Percentiles rank a stretch among this genome's conserved stretches.
These are phyloP conservation scores for Arbacia lixula DNA, from an alignment of 53 echinoderm and acorn worm genomes.

Conservation along the genomic window DNA sequence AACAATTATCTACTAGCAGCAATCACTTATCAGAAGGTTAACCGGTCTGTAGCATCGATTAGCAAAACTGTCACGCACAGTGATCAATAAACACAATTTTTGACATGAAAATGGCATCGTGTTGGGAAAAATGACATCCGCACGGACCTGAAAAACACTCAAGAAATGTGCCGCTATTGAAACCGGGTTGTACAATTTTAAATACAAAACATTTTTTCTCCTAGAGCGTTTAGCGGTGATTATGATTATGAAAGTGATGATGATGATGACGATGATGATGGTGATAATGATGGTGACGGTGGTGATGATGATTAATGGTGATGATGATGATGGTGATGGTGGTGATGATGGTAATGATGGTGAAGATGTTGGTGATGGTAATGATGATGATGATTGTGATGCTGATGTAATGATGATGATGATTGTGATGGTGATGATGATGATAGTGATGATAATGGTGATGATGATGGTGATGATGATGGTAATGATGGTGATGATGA, in stretches of 20 bases:
- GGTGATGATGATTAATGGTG: slow-evolving; percentile 43
- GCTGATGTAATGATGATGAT: slow-evolving; percentile 4
- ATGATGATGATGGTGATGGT: slow-evolving; percentile 21
- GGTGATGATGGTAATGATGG: background rate
- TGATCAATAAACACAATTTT: too few species aligned
- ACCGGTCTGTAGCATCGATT: too few species aligned
- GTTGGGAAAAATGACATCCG: too few species aligned
- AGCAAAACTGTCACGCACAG: too few species aligned
- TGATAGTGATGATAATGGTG: slow-evolving; percentile 46
- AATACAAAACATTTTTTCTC: too few species aligned
- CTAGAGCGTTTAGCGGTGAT: too few species aligned
- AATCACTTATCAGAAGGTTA: too few species aligned
- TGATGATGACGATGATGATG: background rate
- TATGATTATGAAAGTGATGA: background rate
- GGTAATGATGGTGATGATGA: background rate
- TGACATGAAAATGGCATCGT: too few species aligned
- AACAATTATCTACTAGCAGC: too few species aligned
- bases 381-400: background rate
- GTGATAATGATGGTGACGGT: background rate
- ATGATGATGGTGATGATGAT: slow-evolving; percentile 39
- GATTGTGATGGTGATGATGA: slow-evolving; percentile 37
- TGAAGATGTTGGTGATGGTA: background rate
- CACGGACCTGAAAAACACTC: too few species aligned
- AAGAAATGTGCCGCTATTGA: too few species aligned
- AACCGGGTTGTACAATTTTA: too few species aligned